These are phyloP conservation scores for Chaetophractus vellerosus DNA, from an alignment of 2,797 vertebrate species.

Conservation along the genomic window DNA sequence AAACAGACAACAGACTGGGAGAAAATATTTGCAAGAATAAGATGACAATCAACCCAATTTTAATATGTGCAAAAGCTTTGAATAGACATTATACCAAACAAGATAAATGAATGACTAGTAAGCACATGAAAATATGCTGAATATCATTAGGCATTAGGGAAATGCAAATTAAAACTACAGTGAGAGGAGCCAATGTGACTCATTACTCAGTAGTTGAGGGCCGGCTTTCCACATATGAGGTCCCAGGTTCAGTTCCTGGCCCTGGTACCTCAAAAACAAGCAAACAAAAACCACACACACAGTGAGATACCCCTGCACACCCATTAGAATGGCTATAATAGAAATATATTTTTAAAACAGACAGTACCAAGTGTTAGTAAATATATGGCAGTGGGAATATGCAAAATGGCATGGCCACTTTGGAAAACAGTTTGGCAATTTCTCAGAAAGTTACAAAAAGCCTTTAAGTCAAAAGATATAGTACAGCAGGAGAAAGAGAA, in stretches of 20 bases:
- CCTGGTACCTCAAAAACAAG: too few species aligned
- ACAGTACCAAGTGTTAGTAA: neutral
- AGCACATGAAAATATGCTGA: neutral
- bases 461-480: neutral
- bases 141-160: neutral
- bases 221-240: too few species aligned
- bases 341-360: neutral
- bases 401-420: neutral
- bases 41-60: neutral
- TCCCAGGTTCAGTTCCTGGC: too few species aligned
- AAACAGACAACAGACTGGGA: neutral
- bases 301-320: neutral
- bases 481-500: too few species aligned
- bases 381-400: neutral
- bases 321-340: neutral
- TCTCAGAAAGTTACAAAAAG: neutral
- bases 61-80: neutral
- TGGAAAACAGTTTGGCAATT: neutral
- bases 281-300: neutral
- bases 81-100: neutral
- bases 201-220: too few species aligned
- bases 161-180: neutral
- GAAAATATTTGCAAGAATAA: neutral
- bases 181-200: neutral
- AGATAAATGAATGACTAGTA: neutral